These are phyloP conservation scores for Actinemys pallida DNA, from an alignment of 2,113 vertebrate species.

Conservation along the genomic window DNA sequence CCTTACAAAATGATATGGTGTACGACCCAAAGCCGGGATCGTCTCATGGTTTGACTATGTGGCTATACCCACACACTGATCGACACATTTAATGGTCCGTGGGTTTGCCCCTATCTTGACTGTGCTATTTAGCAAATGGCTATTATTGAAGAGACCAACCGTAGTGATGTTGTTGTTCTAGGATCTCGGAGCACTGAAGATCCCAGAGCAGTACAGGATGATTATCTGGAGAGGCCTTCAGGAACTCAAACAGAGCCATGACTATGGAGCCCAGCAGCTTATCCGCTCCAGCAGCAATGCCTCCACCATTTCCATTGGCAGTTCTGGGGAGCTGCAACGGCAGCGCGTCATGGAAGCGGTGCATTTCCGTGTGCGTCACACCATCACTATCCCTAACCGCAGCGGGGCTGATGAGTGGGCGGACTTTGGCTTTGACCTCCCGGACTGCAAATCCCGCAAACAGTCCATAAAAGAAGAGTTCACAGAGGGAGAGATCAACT, in stretches of 20 bases:
- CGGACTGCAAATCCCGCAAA: conserved; percentile 93
- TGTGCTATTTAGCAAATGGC: rapidly evolving
- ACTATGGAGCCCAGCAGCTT: conserved; percentile 90
- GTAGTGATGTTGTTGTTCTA: conserved; percentile 30
- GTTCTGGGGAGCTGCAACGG: conserved; percentile 92
- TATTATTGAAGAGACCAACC: rapidly evolving
- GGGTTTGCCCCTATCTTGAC: rapidly evolving
- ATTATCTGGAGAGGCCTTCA: conserved; percentile 96
- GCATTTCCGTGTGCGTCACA: conserved; percentile 98
- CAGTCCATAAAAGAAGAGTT: conserved; percentile 97
- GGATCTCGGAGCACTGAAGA: conserved; percentile 96
- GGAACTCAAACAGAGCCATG: conserved; percentile 92
- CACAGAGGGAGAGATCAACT: conserved; percentile 90
- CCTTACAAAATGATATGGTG: background rate
- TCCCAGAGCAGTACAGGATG: conserved; percentile 94
- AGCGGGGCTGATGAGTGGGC: conserved; percentile 89
- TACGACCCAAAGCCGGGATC: rapidly evolving
- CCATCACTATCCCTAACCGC: conserved; percentile 97
- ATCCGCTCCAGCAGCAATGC: conserved; percentile 93
- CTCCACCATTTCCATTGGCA: conserved; percentile 86
- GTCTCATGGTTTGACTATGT: rapidly evolving
- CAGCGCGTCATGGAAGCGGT: conserved; percentile 99
- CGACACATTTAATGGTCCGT: rapidly evolving
- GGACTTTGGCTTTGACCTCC: conserved; percentile 98
- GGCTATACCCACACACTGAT: rapidly evolving